Conservation (phyloP, 1,140 invertebrate genomes). For the Ceratosolen solmsi region DNA sequence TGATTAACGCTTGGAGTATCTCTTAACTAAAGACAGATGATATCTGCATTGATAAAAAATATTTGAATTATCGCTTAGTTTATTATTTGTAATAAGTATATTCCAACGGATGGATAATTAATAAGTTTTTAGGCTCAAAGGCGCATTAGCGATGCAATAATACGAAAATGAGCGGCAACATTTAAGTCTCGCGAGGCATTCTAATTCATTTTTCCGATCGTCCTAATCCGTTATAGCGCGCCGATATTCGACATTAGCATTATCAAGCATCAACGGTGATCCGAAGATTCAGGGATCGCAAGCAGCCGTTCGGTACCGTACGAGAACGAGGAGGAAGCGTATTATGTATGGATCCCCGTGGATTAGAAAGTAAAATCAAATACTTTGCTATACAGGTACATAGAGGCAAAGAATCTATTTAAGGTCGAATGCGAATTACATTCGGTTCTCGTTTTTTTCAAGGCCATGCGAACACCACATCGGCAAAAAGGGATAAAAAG, state of each 20-base stretch:
- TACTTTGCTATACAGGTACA: not conserved
- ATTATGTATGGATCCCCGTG: not conserved
- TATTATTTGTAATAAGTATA: not conserved
- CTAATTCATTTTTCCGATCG: no score
- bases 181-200: not conserved
- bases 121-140: not conserved
- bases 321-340: no score
- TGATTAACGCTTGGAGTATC: conserved; percentile 4
- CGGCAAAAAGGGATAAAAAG: not conserved
- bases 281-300: not conserved
- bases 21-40: conserved; percentile 2
- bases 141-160: not conserved
- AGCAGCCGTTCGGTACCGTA: not conserved
- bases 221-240: no score
- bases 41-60: conserved; percentile 4
- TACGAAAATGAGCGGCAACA: not conserved
- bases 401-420: not conserved
- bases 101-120: not conserved
- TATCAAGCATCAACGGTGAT: not conserved
- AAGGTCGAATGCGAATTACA: conserved; percentile 1
- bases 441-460: not conserved
- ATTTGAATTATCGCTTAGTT: not conserved
- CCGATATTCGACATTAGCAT: not conserved
- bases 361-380: conserved; percentile 9
- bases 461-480: not conserved